phyloP scores from a whole-genome alignment of 2,888 invertebrate genomes.

The Phanerotoma sp. region DNA sequence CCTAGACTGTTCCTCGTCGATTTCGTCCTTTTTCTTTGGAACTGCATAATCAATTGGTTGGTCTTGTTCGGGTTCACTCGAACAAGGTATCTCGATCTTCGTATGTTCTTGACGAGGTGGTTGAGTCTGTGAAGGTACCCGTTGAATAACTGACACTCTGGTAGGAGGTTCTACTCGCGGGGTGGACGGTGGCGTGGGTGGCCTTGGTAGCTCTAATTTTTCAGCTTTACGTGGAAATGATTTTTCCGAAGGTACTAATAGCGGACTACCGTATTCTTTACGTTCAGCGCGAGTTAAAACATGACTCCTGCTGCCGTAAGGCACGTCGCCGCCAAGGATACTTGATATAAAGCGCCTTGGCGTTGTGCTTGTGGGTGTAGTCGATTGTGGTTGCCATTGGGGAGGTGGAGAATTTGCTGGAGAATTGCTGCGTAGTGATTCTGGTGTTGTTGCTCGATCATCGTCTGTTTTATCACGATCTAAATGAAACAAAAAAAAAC shows the following conservation, averaged over 20 bases:
- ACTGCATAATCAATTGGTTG: slow-evolving; percentile 89
- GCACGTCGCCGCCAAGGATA: slow-evolving; percentile 77
- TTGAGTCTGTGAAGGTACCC: slow-evolving; percentile 65
- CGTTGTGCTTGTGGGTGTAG: slow-evolving; percentile 35
- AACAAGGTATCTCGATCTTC: slow-evolving; percentile 52
- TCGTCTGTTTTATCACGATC: slow-evolving; percentile 57
- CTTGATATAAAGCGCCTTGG: slow-evolving; percentile 75
- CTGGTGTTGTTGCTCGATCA: slow-evolving; percentile 53
- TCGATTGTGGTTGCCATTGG: slow-evolving; percentile 47
- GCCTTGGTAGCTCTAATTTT: slow-evolving; percentile 51
- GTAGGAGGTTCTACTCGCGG: slow-evolving; percentile 66
- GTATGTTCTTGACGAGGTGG: slow-evolving; percentile 47
- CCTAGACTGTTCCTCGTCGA: slow-evolving; percentile 65
- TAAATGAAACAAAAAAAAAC: slow-evolving; percentile 41
- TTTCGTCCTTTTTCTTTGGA: slow-evolving; percentile 74
- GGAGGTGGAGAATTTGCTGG: slow-evolving; percentile 51
- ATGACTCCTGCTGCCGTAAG: slow-evolving; percentile 78
- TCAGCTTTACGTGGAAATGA: slow-evolving; percentile 62
- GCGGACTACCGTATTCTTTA: slow-evolving; percentile 69
- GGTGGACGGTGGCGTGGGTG: slow-evolving; percentile 65
- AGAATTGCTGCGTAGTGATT: slow-evolving; percentile 50
- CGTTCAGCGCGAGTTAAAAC: slow-evolving; percentile 80
- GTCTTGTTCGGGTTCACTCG: slow-evolving; percentile 65
- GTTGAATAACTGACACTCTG: slow-evolving; percentile 79
- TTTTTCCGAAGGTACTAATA: slow-evolving; percentile 63